Percentiles rank a stretch among this genome's conserved stretches.
Conservation (phyloP, 2,113 vertebrate genomes). For the Okapia johnstoni region DNA sequence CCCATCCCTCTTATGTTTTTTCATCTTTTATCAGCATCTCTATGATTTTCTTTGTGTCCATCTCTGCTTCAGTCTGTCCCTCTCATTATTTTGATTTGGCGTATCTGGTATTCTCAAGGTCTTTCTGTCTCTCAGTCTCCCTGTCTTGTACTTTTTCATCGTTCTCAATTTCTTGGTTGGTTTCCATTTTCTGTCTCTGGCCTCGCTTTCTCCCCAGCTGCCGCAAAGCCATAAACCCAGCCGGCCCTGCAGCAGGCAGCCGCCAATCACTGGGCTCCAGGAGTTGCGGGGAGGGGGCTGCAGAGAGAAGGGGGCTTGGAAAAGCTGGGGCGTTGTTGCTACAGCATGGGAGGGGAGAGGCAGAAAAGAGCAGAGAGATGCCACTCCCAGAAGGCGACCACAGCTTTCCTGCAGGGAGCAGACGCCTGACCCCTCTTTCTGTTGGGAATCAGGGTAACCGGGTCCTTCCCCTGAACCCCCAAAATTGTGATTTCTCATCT, state of each 20-base stretch:
- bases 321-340: constrained; percentile 54
- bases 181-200: constrained; percentile 66
- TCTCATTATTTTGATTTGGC: not conserved
- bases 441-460: not conserved
- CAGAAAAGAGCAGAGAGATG: constrained; percentile 33
- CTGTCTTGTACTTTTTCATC: not conserved
- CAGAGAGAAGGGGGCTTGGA: constrained; percentile 4
- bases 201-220: constrained; percentile 60
- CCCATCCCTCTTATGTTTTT: not conserved
- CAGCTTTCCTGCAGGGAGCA: not conserved
- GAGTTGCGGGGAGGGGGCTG: constrained; percentile 44
- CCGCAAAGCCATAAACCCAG: constrained; percentile 70
- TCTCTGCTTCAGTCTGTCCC: not conserved
- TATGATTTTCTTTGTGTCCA: not conserved
- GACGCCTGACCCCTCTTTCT: not conserved
- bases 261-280: constrained; percentile 64
- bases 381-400: constrained; percentile 9
- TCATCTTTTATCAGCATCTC: not conserved
- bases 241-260: constrained; percentile 71
- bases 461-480: not conserved
- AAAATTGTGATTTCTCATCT: not conserved
- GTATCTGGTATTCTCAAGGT: not conserved
- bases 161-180: constrained; percentile 43
- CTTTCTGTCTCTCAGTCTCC: constrained; percentile 15
- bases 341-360: constrained; percentile 12